A percentile compares a stretch with the other conserved stretches of the same genome.
Conservation (phyloP, 30 jellyfish, hydroid and myxozoan genomes). For the Rhopilema esculentum region DNA sequence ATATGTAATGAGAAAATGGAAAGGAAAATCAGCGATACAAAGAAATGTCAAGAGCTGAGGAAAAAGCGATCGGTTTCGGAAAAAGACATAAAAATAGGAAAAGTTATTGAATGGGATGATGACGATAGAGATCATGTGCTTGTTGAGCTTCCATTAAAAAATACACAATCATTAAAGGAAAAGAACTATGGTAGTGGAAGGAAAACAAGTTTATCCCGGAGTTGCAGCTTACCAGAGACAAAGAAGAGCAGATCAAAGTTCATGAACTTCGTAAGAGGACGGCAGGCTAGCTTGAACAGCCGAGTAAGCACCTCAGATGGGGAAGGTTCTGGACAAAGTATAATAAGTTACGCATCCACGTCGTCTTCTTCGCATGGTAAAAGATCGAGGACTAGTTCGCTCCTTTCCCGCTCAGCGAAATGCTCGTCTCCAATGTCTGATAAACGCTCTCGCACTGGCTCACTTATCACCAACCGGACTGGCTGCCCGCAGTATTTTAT, state of each 20-base stretch:
- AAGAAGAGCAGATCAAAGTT: constrained; percentile 32
- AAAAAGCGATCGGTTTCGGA: constrained; percentile 45
- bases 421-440: constrained; percentile 71
- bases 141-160: constrained; percentile 28
- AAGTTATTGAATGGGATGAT: constrained; percentile 38
- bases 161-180: background rate
- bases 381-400: constrained; percentile 60
- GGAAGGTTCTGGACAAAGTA: constrained; percentile 74
- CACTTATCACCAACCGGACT: constrained; percentile 44
- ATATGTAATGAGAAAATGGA: background rate
- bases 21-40: background rate
- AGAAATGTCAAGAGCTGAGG: constrained; percentile 6
- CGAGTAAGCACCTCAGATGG: constrained; percentile 35
- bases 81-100: background rate
- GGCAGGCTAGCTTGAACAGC: constrained; percentile 3
- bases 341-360: constrained; percentile 63
- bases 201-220: constrained; percentile 23
- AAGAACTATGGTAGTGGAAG: background rate
- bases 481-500: constrained; percentile 82
- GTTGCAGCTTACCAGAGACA: constrained; percentile 54
- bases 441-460: constrained; percentile 61
- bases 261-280: constrained; percentile 11
- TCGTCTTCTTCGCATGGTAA: constrained; percentile 45
- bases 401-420: constrained; percentile 50
- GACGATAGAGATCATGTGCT: constrained; percentile 54